phyloP scores from a whole-genome alignment of 2,113 vertebrate genomes.

The Ammospiza nelsoni region DNA sequence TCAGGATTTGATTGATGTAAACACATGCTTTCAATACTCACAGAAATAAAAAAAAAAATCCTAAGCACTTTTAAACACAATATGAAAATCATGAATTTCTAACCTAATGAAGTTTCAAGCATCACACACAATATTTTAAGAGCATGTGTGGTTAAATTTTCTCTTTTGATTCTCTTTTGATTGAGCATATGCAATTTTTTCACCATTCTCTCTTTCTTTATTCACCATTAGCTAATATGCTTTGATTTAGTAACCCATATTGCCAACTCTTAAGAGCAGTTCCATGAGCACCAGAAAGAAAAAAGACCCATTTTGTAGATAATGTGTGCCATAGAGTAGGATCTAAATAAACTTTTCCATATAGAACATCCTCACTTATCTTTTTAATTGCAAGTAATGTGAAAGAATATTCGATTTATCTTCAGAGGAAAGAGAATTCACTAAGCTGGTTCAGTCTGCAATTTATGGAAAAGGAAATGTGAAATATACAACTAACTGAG shows the following conservation, averaged over 20 bases:
- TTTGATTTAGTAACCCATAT: not conserved
- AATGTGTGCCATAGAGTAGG: not conserved
- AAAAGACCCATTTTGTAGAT: not conserved
- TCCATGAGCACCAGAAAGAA: not conserved
- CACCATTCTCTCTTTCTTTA: not conserved
- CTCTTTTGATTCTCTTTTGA: not conserved
- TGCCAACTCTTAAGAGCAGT: not conserved
- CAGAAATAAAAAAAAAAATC: not conserved
- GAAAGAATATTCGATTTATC: not conserved
- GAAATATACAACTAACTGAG: not conserved
- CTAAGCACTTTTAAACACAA: not conserved
- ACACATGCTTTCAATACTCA: not conserved
- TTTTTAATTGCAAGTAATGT: constrained; percentile 18
- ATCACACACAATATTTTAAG: not conserved
- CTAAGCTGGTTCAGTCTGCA: not conserved
- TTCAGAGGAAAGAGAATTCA: not conserved
- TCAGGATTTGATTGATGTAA: not conserved
- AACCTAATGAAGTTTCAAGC: not conserved
- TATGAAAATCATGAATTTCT: not conserved
- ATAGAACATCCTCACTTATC: not conserved
- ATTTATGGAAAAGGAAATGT: not conserved
- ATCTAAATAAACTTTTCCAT: not conserved
- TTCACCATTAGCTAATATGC: not conserved
- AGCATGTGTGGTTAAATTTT: not conserved
- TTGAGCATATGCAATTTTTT: not conserved